phyloP scores from a whole-genome alignment of 2,113 vertebrate genomes.

The Caloenas nicobarica region DNA sequence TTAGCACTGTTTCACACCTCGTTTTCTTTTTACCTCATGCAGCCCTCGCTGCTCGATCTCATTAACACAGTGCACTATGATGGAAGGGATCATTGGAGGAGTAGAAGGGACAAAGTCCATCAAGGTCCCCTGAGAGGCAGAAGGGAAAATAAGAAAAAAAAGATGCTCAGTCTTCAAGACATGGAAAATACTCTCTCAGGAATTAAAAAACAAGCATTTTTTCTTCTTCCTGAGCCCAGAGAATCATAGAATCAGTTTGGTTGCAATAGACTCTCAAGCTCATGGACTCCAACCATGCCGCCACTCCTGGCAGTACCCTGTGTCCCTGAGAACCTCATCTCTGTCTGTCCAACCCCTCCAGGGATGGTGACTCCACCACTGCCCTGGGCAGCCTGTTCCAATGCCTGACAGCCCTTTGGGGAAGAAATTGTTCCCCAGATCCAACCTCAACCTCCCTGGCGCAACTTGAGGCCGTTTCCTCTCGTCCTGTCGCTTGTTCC shows the following conservation, averaged over 20 bases:
- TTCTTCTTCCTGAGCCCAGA: neutral
- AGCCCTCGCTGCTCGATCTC: slow-evolving; percentile 96
- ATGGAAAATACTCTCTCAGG: neutral
- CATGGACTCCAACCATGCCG: too few relatives aligned
- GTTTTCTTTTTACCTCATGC: slow-evolving; percentile 81
- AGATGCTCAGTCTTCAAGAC: neutral
- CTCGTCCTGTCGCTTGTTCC: too few relatives aligned
- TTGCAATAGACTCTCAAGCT: too few relatives aligned
- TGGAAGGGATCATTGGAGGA: slow-evolving; percentile 92
- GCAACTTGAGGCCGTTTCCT: too few relatives aligned
- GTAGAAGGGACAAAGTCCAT: slow-evolving; percentile 87
- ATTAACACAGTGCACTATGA: slow-evolving; percentile 93
- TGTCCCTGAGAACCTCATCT: too few relatives aligned
- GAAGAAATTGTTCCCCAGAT: too few relatives aligned
- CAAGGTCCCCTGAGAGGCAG: slow-evolving; percentile 83
- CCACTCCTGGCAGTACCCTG: too few relatives aligned
- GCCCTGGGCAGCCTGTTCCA: too few relatives aligned
- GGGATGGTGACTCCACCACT: too few relatives aligned
- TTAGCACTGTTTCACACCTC: neutral
- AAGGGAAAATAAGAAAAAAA: neutral
- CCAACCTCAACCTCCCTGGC: too few relatives aligned
- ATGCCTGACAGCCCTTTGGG: too few relatives aligned
- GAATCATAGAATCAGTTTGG: neutral
- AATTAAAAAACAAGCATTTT: neutral
- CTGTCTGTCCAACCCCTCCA: too few relatives aligned